phyloP scores from a whole-genome alignment of 2,888 invertebrate species.

The Gonocerus acuteangulatus region DNA sequence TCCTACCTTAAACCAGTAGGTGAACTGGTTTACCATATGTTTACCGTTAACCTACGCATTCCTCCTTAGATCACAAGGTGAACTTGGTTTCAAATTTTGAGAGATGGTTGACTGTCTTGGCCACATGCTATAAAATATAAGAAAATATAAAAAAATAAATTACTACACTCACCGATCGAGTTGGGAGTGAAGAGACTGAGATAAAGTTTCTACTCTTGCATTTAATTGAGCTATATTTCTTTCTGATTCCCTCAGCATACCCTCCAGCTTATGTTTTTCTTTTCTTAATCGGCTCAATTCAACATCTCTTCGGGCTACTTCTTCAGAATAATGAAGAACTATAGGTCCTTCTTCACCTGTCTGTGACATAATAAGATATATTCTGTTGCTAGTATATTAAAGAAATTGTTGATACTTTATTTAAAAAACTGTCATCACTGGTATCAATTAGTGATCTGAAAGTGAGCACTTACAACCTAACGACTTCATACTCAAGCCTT shows the following conservation, averaged over 20 bases:
- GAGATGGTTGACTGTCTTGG: no score
- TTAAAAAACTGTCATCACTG: no score
- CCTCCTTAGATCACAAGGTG: no score
- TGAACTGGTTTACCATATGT: no score
- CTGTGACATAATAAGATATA: slow-evolving; percentile 27
- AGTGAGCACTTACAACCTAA: no score
- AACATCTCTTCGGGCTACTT: slow-evolving; percentile 69
- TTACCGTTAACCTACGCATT: no score
- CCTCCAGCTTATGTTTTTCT: slow-evolving; percentile 54
- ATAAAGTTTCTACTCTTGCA: slow-evolving; percentile 42
- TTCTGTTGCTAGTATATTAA: no score
- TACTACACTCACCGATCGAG: slow-evolving; percentile 42
- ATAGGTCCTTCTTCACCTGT: slow-evolving; percentile 52
- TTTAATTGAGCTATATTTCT: slow-evolving; percentile 42
- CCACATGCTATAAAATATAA: background rate
- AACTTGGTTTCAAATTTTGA: no score
- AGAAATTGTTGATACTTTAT: no score
- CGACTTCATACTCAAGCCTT: no score
- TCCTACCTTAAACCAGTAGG: no score
- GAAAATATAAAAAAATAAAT: background rate
- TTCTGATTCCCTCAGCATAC: slow-evolving; percentile 43
- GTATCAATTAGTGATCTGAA: no score
- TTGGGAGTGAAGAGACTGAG: slow-evolving; percentile 41
- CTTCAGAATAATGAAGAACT: slow-evolving; percentile 75
- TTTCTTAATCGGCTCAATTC: slow-evolving; percentile 66